Evolutionary conservation across 1,140 invertebrate species (phyloP).

Genomic region (Lucilia sericata): DNA sequence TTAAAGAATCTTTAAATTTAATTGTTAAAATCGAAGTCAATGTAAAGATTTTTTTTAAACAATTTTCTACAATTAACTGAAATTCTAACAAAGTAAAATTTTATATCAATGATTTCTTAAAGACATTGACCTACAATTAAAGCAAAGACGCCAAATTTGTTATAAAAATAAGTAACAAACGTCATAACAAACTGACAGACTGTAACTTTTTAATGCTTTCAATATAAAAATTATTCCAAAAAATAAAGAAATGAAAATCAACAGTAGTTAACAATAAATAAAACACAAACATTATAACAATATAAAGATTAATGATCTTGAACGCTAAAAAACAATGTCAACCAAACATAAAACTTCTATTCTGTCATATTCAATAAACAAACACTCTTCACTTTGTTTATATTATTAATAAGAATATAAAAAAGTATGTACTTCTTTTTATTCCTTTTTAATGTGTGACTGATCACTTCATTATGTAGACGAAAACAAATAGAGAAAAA

Average conservation of each 20-base stretch:
- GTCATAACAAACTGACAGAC: not conserved
- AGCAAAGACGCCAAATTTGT: no score
- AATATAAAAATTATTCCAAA: not conserved
- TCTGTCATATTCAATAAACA: no score
- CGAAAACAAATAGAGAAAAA: no score
- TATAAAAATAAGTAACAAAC: no score
- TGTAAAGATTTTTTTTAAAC: not conserved
- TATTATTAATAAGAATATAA: no score
- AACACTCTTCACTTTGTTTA: no score
- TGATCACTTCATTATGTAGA: no score
- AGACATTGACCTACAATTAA: constrained; percentile 28
- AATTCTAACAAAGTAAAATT: constrained; percentile 10
- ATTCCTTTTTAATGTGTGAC: no score
- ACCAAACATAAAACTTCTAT: no score
- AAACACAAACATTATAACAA: constrained; percentile 17
- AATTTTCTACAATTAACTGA: constrained; percentile 31
- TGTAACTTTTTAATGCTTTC: not conserved
- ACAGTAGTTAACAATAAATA: not conserved
- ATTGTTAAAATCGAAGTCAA: not conserved
- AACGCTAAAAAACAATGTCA: not conserved
- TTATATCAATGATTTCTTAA: constrained; percentile 18
- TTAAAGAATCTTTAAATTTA: no score
- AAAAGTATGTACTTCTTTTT: no score
- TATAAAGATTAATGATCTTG: constrained; percentile 36
- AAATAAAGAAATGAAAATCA: not conserved